Base-by-base conservation (phyloP, 2,888 invertebrate species). In the Fragum whitleyi region DNA sequence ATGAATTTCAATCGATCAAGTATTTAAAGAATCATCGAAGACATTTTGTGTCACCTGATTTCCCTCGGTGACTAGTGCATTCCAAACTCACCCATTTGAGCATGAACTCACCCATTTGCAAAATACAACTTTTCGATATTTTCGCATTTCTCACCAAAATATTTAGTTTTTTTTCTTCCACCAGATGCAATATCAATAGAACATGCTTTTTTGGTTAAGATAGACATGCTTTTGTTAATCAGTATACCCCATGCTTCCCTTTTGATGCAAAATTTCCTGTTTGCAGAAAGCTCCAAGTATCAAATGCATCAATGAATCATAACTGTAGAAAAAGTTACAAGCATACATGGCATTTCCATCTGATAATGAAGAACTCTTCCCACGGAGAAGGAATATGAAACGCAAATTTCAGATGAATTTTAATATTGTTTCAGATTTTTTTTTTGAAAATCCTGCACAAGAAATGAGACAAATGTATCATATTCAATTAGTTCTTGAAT, bases 261-360 rank as follows among this genome's bases (percentile, higher is more conserved):
- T 47, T 47, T 47, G 14, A 47, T 47, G 47, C 47, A 47, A 9
- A 9, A 19, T 65, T 61, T 65, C 65, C 65, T 65, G 23, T 57
- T 57, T 57, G 42, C 26, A 65, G 39, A 39, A 39, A 65, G 39
- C 65, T 47, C 65, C 65, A 65, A 65, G 65, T 42, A 19, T 36
- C 65, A 65, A 42, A 65, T 65, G 65, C 65, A 65, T 65, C 61
- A 67, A 70, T 71, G 57, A 65, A 26, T 72, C 61, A 72, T 32
- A 61, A 39, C 61, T 72, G 72, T 59, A 51, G 61, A 61, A 51
- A 42, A 71, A 57, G 55, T 53, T 21, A 72, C 61, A 72, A 61
- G 72, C 72, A 72, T 72, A 72, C 59, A 47, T 39, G 39, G 29
- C 55, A 57, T 26, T 57, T 53, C 39, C n/a, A 65, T 39, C 26